A percentile compares a stretch with the other conserved stretches of the same genome.
phyloP scores from a whole-genome alignment of 2,888 invertebrate species.

The Mythimna impura region DNA sequence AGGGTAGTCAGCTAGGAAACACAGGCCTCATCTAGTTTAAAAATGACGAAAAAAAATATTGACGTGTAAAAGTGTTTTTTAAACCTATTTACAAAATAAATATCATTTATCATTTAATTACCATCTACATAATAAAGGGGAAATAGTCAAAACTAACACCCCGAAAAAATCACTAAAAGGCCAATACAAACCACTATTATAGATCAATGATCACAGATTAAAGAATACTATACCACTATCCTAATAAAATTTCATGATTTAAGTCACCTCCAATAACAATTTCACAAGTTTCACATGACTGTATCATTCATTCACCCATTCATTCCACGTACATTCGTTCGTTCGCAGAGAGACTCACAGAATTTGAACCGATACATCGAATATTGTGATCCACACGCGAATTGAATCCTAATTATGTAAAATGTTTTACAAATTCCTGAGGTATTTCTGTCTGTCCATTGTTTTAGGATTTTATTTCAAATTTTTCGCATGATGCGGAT shows the following conservation, averaged over 20 bases:
- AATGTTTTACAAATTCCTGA: constrained; percentile 51
- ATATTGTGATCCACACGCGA: constrained; percentile 55
- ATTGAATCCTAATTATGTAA: constrained; percentile 57
- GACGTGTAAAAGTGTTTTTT: too few species aligned
- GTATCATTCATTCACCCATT: constrained; percentile 24
- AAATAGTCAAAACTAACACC: too few species aligned
- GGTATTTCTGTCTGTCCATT: constrained; percentile 34
- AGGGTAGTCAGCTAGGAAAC: too few species aligned
- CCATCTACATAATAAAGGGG: too few species aligned
- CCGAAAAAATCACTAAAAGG: neutral
- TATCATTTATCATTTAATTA: too few species aligned
- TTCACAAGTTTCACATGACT: constrained; percentile 43
- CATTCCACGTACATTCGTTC: constrained; percentile 37
- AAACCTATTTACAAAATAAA: too few species aligned
- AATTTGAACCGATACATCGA: constrained; percentile 62
- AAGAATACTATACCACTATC: too few species aligned
- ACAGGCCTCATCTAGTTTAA: too few species aligned
- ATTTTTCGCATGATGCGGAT: constrained; percentile 38
- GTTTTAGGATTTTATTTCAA: constrained; percentile 32
- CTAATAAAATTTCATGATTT: constrained; percentile 1
- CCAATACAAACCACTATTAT: too few species aligned
- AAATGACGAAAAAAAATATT: too few species aligned
- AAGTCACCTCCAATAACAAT: constrained; percentile 25
- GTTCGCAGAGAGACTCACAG: constrained; percentile 54
- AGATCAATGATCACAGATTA: too few species aligned